Percentiles rank a stretch among this genome's conserved stretches.
These are phyloP conservation scores for Larimichthys crocea DNA, from an alignment of 2,113 vertebrate species.

Conservation along the genomic window DNA sequence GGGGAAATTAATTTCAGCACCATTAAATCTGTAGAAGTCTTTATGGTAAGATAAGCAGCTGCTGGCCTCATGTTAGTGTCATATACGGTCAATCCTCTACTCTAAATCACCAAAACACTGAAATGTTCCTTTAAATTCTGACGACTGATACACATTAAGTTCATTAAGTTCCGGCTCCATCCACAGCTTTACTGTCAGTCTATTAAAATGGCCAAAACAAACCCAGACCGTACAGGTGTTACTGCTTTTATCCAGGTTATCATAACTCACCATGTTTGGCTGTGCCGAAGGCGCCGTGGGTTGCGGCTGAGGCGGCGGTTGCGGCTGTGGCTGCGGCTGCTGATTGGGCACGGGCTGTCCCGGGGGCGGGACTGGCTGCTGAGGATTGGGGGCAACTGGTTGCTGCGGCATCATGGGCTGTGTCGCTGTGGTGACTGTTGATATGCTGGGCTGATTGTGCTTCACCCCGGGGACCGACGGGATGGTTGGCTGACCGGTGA, in stretches of 20 bases:
- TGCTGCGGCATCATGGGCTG: conserved; percentile 82
- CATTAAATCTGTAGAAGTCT: background rate
- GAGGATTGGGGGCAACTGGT: conserved; percentile 72
- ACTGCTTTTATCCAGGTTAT: background rate
- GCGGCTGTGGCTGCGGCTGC: conserved; percentile 53
- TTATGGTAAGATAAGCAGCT: background rate
- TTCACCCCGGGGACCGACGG: conserved; percentile 73
- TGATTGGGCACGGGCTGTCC: conserved; percentile 77
- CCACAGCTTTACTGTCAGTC: background rate
- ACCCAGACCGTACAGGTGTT: background rate
- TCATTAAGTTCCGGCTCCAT: background rate
- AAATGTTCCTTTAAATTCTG: background rate
- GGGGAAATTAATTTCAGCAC: no score
- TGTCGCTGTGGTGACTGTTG: conserved; percentile 85
- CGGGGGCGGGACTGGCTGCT: conserved; percentile 70
- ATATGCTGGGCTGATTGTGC: conserved; percentile 85
- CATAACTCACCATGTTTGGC: conserved; percentile 76
- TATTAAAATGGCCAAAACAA: background rate
- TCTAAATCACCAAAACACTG: background rate
- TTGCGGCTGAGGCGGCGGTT: conserved; percentile 74
- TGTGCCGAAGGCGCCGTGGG: conserved; percentile 60
- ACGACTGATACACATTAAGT: no score
- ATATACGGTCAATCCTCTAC: background rate
- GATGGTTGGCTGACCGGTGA: conserved; percentile 80
- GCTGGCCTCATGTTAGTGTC: background rate